Evolutionary conservation across 1,140 invertebrate genomes (phyloP).

Genomic region (Heliconius himera): DNA sequence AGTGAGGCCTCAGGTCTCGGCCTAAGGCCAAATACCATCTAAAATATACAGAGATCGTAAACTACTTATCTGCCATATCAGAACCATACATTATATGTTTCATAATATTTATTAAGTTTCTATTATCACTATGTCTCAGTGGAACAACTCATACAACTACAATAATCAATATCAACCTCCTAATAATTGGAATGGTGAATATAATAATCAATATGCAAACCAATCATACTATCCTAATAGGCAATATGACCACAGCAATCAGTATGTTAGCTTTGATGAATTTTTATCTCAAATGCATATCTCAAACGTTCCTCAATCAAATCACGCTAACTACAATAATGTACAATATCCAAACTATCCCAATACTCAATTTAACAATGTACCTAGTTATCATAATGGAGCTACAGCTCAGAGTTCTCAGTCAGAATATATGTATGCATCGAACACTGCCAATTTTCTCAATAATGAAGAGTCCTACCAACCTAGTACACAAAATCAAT

Average conservation of each 20-base stretch:
- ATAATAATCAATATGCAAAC: conserved; percentile 62
- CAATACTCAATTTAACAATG: conserved; percentile 52
- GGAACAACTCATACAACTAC: conserved; percentile 71
- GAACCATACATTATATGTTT: conserved; percentile 47
- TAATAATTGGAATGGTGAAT: conserved; percentile 63
- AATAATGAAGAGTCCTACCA: conserved; percentile 55
- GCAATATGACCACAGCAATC: conserved; percentile 58
- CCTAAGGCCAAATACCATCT: conserved; percentile 56
- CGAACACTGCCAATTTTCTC: conserved; percentile 48
- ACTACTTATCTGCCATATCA: conserved; percentile 20
- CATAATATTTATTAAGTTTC: conserved; percentile 54
- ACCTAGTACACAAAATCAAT: conserved; percentile 51
- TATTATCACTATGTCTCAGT: conserved; percentile 65
- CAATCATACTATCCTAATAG: conserved; percentile 65
- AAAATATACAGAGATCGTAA: conserved; percentile 30
- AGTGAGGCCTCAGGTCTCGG: conserved; percentile 67
- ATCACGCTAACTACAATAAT: conserved; percentile 55
- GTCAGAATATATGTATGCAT: conserved; percentile 54
- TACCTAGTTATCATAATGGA: conserved; percentile 58
- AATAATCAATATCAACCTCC: conserved; percentile 65
- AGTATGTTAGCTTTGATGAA: conserved; percentile 76
- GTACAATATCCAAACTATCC: conserved; percentile 62
- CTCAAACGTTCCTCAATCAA: conserved; percentile 45
- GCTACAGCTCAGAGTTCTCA: conserved; percentile 58
- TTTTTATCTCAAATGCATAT: conserved; percentile 73